Conservation (phyloP, 2,797 vertebrate genomes). For the Falco biarmicus region DNA sequence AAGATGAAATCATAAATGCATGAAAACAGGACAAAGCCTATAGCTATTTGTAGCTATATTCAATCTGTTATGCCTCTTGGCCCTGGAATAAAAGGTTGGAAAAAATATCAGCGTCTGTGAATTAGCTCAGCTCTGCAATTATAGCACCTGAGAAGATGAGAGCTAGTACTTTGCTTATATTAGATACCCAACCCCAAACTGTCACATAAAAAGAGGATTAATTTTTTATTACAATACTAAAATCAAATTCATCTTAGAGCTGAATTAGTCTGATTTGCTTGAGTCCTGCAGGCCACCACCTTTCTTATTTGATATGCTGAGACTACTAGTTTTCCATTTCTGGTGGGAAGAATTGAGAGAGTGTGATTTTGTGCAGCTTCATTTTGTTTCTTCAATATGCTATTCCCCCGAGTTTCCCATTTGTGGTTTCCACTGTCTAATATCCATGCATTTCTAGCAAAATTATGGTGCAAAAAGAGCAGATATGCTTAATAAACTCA, state of each 20-base stretch:
- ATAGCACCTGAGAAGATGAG: slow-evolving; percentile 24
- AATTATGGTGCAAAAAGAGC: not conserved
- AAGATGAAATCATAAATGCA: slow-evolving; percentile 46
- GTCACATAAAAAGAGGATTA: not conserved
- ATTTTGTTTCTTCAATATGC: not conserved
- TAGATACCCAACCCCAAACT: not conserved
- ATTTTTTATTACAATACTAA: not conserved
- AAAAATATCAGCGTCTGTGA: not conserved
- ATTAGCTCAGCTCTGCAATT: slow-evolving; percentile 4
- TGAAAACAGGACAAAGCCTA: slow-evolving; percentile 25
- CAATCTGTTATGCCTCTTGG: not conserved
- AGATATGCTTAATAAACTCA: not conserved
- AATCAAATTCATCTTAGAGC: not conserved
- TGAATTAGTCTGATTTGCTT: not conserved
- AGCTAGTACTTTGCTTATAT: not conserved
- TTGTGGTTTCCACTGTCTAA: not conserved
- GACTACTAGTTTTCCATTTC: not conserved
- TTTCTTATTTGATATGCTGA: not conserved
- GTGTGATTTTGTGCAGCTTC: not conserved
- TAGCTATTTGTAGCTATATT: slow-evolving; percentile 35
- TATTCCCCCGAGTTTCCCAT: not conserved
- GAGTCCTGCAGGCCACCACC: not conserved
- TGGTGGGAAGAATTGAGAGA: not conserved
- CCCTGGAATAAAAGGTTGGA: slow-evolving; percentile 12
- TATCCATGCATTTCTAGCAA: not conserved